Evolutionary conservation across 2,797 vertebrate genomes (phyloP).

Genomic region (Echeneis naucrates): DNA sequence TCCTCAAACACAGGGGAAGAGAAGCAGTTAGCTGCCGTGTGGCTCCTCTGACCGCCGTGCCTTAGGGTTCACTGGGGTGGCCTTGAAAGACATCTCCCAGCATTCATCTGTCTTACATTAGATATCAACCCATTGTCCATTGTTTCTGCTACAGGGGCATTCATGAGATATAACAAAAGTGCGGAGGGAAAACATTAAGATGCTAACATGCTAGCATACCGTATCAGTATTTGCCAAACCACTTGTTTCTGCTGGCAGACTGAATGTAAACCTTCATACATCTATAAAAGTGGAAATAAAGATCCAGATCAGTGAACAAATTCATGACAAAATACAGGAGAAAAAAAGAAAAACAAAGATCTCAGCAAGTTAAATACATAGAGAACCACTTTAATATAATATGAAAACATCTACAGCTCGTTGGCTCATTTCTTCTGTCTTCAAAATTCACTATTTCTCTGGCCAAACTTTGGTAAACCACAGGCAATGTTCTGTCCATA

Average conservation of each 20-base stretch:
- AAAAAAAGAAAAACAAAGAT: constrained; percentile 5
- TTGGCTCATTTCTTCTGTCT: constrained; percentile 28
- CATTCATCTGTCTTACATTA: constrained; percentile 39
- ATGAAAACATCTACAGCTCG: constrained; percentile 7
- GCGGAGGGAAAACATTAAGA: neutral
- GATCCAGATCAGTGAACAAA: constrained; percentile 4
- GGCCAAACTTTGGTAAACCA: constrained; percentile 57
- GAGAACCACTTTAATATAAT: neutral
- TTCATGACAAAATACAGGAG: neutral
- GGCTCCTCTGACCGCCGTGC: constrained; percentile 22
- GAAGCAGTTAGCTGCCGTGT: constrained; percentile 23
- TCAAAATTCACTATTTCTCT: constrained; percentile 34
- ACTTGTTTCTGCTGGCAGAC: constrained; percentile 40
- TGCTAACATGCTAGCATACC: neutral
- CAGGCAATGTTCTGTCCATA: constrained; percentile 61
- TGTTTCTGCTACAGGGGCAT: constrained; percentile 6
- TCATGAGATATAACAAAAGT: constrained; percentile 5
- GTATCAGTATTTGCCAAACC: constrained; percentile 20
- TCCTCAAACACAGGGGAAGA: constrained; percentile 39
- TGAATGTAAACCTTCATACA: constrained; percentile 2
- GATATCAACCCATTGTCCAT: constrained; percentile 5
- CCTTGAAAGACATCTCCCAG: constrained; percentile 17
- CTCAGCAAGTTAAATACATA: constrained; percentile 12
- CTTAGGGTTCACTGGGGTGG: constrained; percentile 16
- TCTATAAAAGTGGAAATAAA: constrained; percentile 24